Conservation (phyloP, 2,888 invertebrate genomes). For the Conchocele bisecta region DNA sequence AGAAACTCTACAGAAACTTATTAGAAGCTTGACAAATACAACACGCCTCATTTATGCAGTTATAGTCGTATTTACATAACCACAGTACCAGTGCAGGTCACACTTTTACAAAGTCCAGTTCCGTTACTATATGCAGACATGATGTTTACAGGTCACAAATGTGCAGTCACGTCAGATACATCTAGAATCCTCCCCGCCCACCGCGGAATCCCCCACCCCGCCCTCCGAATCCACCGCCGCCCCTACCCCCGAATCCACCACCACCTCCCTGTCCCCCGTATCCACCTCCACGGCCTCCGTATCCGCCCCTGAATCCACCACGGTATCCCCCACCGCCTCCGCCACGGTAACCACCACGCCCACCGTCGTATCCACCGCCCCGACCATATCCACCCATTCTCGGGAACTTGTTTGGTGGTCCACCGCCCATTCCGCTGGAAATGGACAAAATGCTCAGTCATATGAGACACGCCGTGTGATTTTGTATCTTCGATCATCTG, state of each 20-base stretch:
- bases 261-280: constrained; percentile 20
- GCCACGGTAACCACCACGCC: constrained; percentile 45
- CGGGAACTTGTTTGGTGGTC: constrained; percentile 58
- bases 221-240: constrained; percentile 32
- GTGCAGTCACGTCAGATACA: too few relatives aligned
- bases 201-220: constrained; percentile 28
- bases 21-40: too few relatives aligned
- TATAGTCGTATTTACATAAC: too few relatives aligned
- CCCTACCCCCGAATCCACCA: too few relatives aligned
- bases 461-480: constrained; percentile 7
- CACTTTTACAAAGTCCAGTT: too few relatives aligned
- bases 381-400: constrained; percentile 54
- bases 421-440: too few relatives aligned
- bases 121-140: too few relatives aligned
- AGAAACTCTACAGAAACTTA: too few relatives aligned
- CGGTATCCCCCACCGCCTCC: constrained; percentile 37
- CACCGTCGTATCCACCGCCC: constrained; percentile 47
- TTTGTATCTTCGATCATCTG: not conserved
- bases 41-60: too few relatives aligned
- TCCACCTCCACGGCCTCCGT: constrained; percentile 27
- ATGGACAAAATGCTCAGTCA: not conserved
- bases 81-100: too few relatives aligned
- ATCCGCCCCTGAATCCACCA: constrained; percentile 32
- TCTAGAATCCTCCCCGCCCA: constrained; percentile 27
- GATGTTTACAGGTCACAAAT: too few relatives aligned